Base-by-base conservation (phyloP, 2,888 invertebrate genomes). In the Meghimatium bilineatum region DNA sequence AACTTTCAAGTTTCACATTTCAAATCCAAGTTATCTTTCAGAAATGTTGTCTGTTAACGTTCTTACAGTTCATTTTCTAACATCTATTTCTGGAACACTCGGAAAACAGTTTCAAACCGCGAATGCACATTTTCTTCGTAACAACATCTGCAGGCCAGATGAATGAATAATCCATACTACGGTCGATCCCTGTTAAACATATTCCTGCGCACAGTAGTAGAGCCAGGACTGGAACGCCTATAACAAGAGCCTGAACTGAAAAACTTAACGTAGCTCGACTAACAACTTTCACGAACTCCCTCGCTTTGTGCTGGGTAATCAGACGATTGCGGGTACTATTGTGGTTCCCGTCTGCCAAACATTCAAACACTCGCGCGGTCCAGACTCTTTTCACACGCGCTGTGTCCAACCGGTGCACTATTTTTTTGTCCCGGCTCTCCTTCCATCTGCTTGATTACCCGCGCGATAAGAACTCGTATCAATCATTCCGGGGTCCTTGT, bases 401-500 rank as follows among this genome's bases (percentile, higher is more conserved):
- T 67, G 80, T 80, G 72, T 75, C 88, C 89, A 89, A 88, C 88
- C 87, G 84, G 80, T 76, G 76, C 79, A 76, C 83, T 78, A 86
- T 86, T 85, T 87, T 83, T 87, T 23, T 3, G 8, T 83, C 69
- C 83, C 76, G 85, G 71, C 83, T 26, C 88, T 90, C 89, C 89
- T 89, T 89, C 90, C 90, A 86, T 84, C 82, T 86, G 56, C 80
- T 49, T 74, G 75, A 77, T 77, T 80, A 67, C 80, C 79, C 79
- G 79, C 69, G 38, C 80, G 49, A 71, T 71, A 81, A 80, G 86
- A 82, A 76, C 56, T 85, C 81, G 86, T 88, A 90, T 90, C 90
- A 91, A 90, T 91, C 90, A 90, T 85, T 85, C 87, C 87, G 85
- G 82, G 85, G 84, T 84, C 84, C 82, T 88, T 90, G 91, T 89